Base-by-base conservation (phyloP, 2,797 vertebrate genomes). In the Rhinatrema bivittatum region DNA sequence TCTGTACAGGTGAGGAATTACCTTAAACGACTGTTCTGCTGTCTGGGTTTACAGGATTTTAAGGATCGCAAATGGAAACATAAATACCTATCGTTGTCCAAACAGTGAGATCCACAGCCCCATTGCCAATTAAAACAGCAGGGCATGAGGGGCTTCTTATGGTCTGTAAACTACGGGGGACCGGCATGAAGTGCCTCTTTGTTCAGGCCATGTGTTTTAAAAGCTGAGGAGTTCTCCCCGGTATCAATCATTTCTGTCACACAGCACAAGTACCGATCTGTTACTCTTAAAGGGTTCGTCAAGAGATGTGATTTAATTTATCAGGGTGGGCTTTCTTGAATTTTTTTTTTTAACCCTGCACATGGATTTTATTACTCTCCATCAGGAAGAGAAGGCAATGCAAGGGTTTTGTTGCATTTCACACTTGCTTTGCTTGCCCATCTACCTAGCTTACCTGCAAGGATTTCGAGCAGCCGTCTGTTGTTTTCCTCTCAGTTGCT, bases 31-130 rank as follows among this genome's bases (percentile, higher is more conserved):
- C 49, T 72, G 62, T 51, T 9, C 62, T 66, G 46, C 52, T 53
- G 58, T 57, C 53, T 54, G 62, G n/a, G 53, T 53, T 65, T 70
- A 61, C 62, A 50, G 63, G 65, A 65, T 71, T 69, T 70, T 62
- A 60, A 60, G 61, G 63, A 59, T 62, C 64, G 53, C 68, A 62
- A 64, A 49, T 25, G 17, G n/a, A 42, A 50, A 50, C 50, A 42
- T 37, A 88, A 87, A 88, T 76, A 86, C 87, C 85, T 80, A 68
- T n/a, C 37, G 53, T 60, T 64, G 70, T 75, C 62, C 64, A 78
- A 85, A 73, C 47, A 70, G 69, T 53, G 48, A 63, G 46, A 58
- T 42, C 66, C 50, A 20, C 41, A 56, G 50, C 20, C 54, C 45
- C 18, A 42, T 43, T 65, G 71, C 69, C 74, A 85, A 82, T 53